Evolutionary conservation across 92 coral and sea anemone genomes (phyloP).

Genomic region (Isaurus tuberculatus): DNA sequence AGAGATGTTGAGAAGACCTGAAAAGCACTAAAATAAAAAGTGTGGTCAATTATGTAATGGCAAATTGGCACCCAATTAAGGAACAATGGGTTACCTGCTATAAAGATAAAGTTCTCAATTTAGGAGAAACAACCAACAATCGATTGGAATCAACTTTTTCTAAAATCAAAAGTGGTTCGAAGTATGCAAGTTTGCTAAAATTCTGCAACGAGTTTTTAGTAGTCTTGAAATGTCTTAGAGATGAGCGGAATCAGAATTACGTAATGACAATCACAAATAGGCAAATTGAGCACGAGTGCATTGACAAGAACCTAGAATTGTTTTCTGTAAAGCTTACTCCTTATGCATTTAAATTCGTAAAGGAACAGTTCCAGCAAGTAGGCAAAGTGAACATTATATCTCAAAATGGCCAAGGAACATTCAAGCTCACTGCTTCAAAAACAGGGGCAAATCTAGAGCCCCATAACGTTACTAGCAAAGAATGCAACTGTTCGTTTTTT

Average conservation of each 20-base stretch:
- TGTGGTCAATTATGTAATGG: slow-evolving; percentile 54
- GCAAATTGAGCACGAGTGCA: no score
- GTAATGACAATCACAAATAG: slow-evolving; percentile 13
- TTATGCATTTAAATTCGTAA: no score
- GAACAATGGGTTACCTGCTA: slow-evolving; percentile 70
- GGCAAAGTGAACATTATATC: no score
- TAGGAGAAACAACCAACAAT: slow-evolving; percentile 72
- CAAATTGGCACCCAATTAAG: slow-evolving; percentile 68
- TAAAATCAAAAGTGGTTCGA: slow-evolving; percentile 65
- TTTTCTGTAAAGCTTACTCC: no score
- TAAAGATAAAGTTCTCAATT: slow-evolving; percentile 56
- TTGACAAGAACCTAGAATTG: no score
- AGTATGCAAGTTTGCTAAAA: slow-evolving; percentile 60
- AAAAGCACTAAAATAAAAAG: slow-evolving; percentile 44
- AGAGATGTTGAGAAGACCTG: slow-evolving; percentile 42
- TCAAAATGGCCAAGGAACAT: no score
- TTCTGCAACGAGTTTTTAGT: slow-evolving; percentile 21
- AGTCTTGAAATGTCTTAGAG: slow-evolving; percentile 43
- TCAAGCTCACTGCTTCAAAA: no score
- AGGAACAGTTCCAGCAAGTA: no score
- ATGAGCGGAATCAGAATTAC: slow-evolving; percentile 63
- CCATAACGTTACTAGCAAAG: slow-evolving; percentile 30
- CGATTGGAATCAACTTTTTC: slow-evolving; percentile 58
- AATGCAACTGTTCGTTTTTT: slow-evolving; percentile 57
- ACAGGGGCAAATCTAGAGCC: slow-evolving; percentile 25